Percentiles rank a stretch among this genome's conserved stretches.
Evolutionary conservation across 2,113 vertebrate genomes (phyloP).

Genomic region (Pristiophorus japonicus): DNA sequence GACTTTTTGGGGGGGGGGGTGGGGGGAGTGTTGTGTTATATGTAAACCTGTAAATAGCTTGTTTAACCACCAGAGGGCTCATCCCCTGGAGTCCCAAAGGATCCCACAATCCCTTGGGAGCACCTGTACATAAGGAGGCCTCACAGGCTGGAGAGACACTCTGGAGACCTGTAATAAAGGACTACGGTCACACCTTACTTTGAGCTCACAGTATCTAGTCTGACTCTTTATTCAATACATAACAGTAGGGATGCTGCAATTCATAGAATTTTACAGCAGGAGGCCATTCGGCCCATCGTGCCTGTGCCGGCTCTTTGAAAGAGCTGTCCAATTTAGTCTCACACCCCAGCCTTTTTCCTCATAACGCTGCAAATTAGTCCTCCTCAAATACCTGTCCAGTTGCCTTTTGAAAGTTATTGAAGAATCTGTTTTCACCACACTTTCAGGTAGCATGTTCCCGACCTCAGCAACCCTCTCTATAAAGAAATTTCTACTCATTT

Average conservation of each 20-base stretch:
- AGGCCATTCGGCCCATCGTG: not conserved
- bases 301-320: not conserved
- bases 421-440: not conserved
- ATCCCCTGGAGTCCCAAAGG: too few relatives aligned
- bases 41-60: too few relatives aligned
- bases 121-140: too few relatives aligned
- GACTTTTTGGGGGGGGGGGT: too few relatives aligned
- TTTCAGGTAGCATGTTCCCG: not conserved
- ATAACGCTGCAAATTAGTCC: not conserved
- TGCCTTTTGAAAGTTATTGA: not conserved
- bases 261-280: not conserved
- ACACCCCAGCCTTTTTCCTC: not conserved
- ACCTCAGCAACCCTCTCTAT: not conserved
- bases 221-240: too few relatives aligned
- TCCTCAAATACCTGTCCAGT: not conserved
- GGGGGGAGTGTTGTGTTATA: too few relatives aligned
- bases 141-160: too few relatives aligned
- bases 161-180: too few relatives aligned
- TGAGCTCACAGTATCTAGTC: too few relatives aligned
- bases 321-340: not conserved
- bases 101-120: too few relatives aligned
- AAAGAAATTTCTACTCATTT: not conserved
- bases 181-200: too few relatives aligned
- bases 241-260: not conserved
- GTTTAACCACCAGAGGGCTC: too few relatives aligned